These are phyloP conservation scores for Melinaea menophilus DNA, from an alignment of 2,888 invertebrate species.

Conservation along the genomic window DNA sequence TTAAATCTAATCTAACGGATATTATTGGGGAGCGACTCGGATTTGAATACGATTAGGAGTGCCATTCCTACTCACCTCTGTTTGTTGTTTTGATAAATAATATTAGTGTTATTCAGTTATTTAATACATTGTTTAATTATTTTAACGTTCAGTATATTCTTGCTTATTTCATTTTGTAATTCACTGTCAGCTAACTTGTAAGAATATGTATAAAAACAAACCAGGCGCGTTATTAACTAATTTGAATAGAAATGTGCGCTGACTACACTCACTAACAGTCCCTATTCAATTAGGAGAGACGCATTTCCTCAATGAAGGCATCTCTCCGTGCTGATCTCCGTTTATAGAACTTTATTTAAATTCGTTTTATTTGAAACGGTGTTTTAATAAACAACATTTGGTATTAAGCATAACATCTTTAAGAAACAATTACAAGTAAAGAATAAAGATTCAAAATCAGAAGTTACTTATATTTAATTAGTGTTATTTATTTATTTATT, in stretches of 20 bases:
- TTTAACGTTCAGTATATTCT: too few species aligned
- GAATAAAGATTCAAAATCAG: too few species aligned
- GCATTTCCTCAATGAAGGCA: slow-evolving; percentile 63
- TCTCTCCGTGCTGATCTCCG: slow-evolving; percentile 57
- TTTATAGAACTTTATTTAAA: slow-evolving; percentile 47
- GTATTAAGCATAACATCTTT: too few species aligned
- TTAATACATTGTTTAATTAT: not conserved
- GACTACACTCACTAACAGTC: slow-evolving; percentile 46
- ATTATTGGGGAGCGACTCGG: slow-evolving; percentile 65
- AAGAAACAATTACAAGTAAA: too few species aligned
- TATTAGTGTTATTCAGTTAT: not conserved
- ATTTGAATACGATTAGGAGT: slow-evolving; percentile 43
- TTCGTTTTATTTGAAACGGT: too few species aligned
- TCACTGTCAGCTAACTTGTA: not conserved
- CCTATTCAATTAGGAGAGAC: slow-evolving; percentile 73
- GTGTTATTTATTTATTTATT: too few species aligned
- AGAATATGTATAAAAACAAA: slow-evolving; percentile 3
- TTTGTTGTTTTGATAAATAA: slow-evolving; percentile 8
- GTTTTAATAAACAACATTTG: too few species aligned
- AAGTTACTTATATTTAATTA: too few species aligned
- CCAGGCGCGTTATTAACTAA: slow-evolving; percentile 55
- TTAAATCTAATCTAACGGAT: slow-evolving; percentile 74
- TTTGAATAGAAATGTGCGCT: slow-evolving; percentile 76
- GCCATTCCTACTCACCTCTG: slow-evolving; percentile 15
- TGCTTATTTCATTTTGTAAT: not conserved